A percentile compares a stretch with the other conserved stretches of the same genome.
Conservation (phyloP, 2,113 vertebrate genomes). For the Lophochroa leadbeateri region DNA sequence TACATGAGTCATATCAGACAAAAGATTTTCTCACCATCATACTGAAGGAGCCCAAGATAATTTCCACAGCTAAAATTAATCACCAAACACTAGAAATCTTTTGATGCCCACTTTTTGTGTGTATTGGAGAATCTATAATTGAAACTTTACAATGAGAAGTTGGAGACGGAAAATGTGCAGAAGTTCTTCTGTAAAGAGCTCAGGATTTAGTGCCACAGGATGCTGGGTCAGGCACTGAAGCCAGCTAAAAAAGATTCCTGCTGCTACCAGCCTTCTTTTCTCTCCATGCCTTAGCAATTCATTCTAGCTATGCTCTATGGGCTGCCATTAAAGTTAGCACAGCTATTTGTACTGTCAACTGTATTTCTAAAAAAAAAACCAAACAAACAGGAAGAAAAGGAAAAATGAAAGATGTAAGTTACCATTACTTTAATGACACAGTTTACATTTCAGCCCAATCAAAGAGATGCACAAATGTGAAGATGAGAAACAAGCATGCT, state of each 20-base stretch:
- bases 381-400: neutral
- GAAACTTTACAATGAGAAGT: neutral
- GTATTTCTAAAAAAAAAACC: neutral
- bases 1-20: neutral
- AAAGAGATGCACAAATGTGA: neutral
- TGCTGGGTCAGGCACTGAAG: neutral
- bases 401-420: neutral
- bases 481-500: neutral
- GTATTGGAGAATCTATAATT: neutral
- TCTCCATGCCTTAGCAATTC: neutral
- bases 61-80: neutral
- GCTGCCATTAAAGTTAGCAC: neutral
- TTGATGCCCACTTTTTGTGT: neutral
- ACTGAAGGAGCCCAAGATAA: neutral
- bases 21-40: neutral
- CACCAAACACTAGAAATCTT: neutral
- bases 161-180: neutral
- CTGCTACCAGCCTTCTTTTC: neutral
- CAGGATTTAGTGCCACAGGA: neutral
- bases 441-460: neutral
- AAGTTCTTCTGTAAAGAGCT: neutral
- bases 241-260: neutral
- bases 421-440: neutral
- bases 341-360: neutral
- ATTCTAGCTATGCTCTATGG: neutral